Evolutionary conservation across 2,888 invertebrate species (phyloP), one percentile per base, ranked within the genome.

Genomic region (Choreutis nemorana): DNA sequence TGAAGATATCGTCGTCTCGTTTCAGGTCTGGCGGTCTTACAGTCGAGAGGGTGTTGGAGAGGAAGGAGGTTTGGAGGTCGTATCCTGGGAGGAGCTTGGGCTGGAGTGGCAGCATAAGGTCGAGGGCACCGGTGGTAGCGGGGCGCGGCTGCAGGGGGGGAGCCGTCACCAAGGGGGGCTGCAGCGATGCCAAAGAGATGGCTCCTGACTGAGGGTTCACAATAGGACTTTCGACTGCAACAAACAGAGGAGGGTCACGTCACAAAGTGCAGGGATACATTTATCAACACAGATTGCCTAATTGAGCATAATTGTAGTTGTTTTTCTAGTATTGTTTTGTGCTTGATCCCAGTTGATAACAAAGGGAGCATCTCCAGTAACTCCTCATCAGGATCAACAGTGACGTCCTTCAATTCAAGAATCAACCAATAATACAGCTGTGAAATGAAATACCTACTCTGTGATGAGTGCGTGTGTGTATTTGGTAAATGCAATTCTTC

Each of bases 41-140:
- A 14, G 78, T 78, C 1, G 82, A 82, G 1, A 81, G 56, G 34
- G 79, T 81, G 44, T 75, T 83, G 36, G 82, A 70, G 20, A 73
- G 52, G 48, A 66, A 78, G 32, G 73, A 68, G 8, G 77, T 60
- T 35, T 81, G 78, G 0, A 75, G 61, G 50, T 79, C 78, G 57
- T 82, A 82, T 16, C 78, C 80, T 24, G 83, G 83, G 43, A 87
- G 70, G 39, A 87, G 67, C 50, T 85, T 86, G 35, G 89, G 87
- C 81, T 89, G 89, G 32, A 89, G 64, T 34, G 87, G 88, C 50
- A 89, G 77, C 66, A 87, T 82, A 41, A 86, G 83, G 50, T 86
- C 85, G 53, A 83, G 65, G 61, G 85, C 83, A 35, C 86, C 87
- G 20, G 85, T 87, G 42, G 87, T 89, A 27, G 88, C 85, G 40